These are phyloP conservation scores for Cyphomyrus plagiostoma DNA, from an alignment of 2,113 vertebrate species.

Conservation along the genomic window DNA sequence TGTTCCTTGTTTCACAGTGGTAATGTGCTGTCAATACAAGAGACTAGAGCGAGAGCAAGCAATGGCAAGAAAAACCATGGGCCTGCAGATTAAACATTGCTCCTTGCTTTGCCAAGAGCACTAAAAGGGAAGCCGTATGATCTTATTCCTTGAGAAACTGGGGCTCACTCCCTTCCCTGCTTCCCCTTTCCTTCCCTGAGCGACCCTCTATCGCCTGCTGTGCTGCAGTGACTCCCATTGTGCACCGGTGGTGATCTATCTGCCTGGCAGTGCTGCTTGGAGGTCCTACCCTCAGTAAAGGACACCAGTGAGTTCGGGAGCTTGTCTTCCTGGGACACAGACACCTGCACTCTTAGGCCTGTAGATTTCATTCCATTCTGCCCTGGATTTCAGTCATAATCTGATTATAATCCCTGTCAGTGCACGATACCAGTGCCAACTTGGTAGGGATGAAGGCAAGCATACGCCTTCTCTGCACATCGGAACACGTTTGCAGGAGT, in stretches of 20 bases:
- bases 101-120: background rate
- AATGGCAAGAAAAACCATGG: background rate
- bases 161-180: background rate
- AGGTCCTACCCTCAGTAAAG: background rate
- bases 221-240: background rate
- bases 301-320: background rate
- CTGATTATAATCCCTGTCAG: background rate
- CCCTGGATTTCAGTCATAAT: conserved; percentile 4
- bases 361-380: background rate
- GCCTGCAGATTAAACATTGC: conserved; percentile 3
- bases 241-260: background rate
- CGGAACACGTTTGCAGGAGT: background rate
- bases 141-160: background rate
- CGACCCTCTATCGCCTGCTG: background rate
- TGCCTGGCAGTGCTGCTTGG: background rate
- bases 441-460: background rate
- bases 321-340: background rate
- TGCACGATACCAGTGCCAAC: background rate
- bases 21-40: background rate
- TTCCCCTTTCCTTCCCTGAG: background rate
- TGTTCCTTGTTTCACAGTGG: background rate
- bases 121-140: background rate
- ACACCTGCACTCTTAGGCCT: background rate
- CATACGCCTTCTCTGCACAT: background rate
- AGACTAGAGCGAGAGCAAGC: background rate